Conservation (phyloP, 2,113 vertebrate genomes). For the Bothrops jararaca region DNA sequence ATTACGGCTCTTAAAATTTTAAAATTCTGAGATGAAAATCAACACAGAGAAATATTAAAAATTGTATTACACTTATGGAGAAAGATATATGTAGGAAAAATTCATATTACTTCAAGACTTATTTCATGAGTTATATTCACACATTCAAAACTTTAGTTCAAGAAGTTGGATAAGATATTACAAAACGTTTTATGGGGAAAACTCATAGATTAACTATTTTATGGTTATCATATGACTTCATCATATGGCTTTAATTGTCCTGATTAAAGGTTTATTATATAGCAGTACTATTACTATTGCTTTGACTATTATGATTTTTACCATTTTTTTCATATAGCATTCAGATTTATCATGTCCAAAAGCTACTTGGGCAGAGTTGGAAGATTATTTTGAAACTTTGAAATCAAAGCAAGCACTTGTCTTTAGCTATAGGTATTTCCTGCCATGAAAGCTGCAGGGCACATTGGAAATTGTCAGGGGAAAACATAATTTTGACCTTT, state of each 20-base stretch:
- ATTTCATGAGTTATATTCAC: background rate
- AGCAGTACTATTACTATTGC: background rate
- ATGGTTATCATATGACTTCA: background rate
- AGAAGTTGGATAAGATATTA: background rate
- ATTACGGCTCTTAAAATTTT: background rate
- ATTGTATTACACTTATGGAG: background rate
- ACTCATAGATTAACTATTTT: background rate
- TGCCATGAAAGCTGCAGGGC: background rate
- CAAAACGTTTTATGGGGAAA: background rate
- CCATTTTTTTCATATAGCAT: background rate
- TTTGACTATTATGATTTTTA: background rate
- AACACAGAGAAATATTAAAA: background rate
- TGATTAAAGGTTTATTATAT: background rate
- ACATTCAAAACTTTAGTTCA: background rate
- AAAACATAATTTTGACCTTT: background rate
- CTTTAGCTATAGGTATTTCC: background rate
- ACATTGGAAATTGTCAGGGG: background rate
- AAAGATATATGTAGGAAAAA: background rate
- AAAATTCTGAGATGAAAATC: background rate
- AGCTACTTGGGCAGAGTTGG: background rate
- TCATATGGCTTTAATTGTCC: background rate
- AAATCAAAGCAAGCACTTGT: background rate
- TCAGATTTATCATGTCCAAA: background rate
- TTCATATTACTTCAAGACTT: background rate
- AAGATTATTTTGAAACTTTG: background rate